Evolutionary conservation across 2,797 vertebrate genomes (phyloP).

Genomic region (Natrix natrix): DNA sequence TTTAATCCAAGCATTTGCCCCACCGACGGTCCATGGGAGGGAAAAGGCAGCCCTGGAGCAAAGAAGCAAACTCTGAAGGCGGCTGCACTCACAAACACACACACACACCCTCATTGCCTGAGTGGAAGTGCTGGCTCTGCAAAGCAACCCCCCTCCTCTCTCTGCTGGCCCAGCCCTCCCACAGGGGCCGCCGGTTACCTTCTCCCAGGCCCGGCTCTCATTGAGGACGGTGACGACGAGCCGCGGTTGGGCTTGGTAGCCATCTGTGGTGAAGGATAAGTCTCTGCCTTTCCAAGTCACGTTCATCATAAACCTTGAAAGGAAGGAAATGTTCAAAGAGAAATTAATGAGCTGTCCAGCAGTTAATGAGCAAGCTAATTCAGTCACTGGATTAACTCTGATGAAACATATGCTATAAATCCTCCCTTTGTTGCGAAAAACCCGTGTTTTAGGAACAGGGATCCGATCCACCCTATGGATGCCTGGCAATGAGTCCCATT

Average conservation of each 20-base stretch:
- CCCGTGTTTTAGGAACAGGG: not conserved
- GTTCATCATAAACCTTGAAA: slow-evolving; percentile 95
- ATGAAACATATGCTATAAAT: slow-evolving; percentile 38
- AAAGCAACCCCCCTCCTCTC: accelerated
- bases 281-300: slow-evolving; percentile 95
- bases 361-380: slow-evolving; percentile 50
- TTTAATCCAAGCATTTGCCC: not conserved
- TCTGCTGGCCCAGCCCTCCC: accelerated
- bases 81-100: not conserved
- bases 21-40: not conserved
- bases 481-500: not conserved
- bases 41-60: not conserved
- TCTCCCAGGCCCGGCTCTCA: slow-evolving; percentile 93
- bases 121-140: not conserved
- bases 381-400: slow-evolving; percentile 34
- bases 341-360: slow-evolving; percentile 62
- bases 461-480: not conserved
- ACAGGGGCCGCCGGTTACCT: slow-evolving; percentile 73
- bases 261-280: slow-evolving; percentile 95
- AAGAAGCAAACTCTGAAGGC: not conserved
- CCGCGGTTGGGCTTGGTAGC: slow-evolving; percentile 92
- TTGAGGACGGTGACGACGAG: slow-evolving; percentile 95
- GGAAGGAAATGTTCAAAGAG: slow-evolving; percentile 53
- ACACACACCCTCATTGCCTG: not conserved
- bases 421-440: slow-evolving; percentile 17